Evolutionary conservation across 2,113 vertebrate species (phyloP).

Genomic region (Phaethornis superciliosus): DNA sequence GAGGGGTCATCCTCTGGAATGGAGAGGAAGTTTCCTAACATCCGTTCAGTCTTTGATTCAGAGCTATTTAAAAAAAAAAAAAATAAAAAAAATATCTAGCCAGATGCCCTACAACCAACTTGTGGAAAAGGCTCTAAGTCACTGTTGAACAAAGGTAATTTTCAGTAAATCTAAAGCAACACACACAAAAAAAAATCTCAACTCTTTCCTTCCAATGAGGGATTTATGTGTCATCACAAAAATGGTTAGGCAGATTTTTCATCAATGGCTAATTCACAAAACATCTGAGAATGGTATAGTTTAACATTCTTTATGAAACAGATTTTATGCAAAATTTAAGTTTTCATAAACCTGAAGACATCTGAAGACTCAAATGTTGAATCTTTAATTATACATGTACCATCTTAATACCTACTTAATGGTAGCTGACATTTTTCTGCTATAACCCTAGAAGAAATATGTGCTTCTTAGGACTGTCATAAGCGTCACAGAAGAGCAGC

Average conservation of each 20-base stretch:
- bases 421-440: not conserved
- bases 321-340: not conserved
- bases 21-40: not conserved
- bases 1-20: not conserved
- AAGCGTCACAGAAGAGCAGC: not conserved
- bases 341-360: not conserved
- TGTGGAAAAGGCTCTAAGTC: not conserved
- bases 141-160: not conserved
- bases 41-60: not conserved
- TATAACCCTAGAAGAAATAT: not conserved
- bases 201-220: not conserved
- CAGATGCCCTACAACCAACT: not conserved
- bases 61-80: not conserved
- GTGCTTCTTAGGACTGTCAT: not conserved
- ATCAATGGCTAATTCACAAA: not conserved
- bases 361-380: not conserved
- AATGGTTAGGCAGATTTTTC: not conserved
- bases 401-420: not conserved
- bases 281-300: not conserved
- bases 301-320: not conserved
- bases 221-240: not conserved
- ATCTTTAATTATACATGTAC: not conserved
- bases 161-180: not conserved
- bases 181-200: not conserved
- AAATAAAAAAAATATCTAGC: not conserved